Base-by-base conservation (phyloP, 2,888 invertebrate species). In the Volucella inflata region DNA sequence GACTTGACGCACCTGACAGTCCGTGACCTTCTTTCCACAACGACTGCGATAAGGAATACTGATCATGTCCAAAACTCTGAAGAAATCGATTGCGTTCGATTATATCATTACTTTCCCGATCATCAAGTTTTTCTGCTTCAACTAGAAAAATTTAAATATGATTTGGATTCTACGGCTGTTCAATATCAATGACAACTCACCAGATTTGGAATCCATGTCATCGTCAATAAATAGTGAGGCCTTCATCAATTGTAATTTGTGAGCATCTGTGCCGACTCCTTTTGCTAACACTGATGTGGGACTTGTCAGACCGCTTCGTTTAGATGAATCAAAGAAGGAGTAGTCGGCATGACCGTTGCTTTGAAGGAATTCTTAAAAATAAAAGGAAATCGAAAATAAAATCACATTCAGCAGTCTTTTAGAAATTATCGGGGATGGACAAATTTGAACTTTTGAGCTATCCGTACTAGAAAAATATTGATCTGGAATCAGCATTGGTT, bases 201-300 rank as follows among this genome's bases (percentile, higher is more conserved):
- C 89, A 53, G 90, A 90, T 80, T 90, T 90, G 9, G 89, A 88
- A 44, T 92, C 91, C 55, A 88, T 87, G 53, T 89, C 90, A 59
- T 92, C 90, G 0, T 90, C 91, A 11, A 89, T 85, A 65, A 92
- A 97, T 65, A 97, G 94, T 0, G 96, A 96, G 0, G 96, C 96
- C 90, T 97, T 97, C 97, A 97, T 97, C 0, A 96, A 92, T 89
- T 97, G 97, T 40, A 97, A 93, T 88, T 94, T 94, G 87, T 95
- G 95, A 14, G 95, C 93, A 87, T 94, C 94, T 0, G 94, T 93
- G 46, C 95, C 94, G 67, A 94, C 93, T n/a, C 95, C 91, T 0
- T 94, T 93, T 0, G 95, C 95, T 83, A 95, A 89, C 57, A 94
- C 93, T 1, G 94, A 93, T 0, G 95, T 94, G 0, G 96, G 95